Evolutionary conservation across 2,113 vertebrate genomes (phyloP).

Genomic region (Indicator maculatus): DNA sequence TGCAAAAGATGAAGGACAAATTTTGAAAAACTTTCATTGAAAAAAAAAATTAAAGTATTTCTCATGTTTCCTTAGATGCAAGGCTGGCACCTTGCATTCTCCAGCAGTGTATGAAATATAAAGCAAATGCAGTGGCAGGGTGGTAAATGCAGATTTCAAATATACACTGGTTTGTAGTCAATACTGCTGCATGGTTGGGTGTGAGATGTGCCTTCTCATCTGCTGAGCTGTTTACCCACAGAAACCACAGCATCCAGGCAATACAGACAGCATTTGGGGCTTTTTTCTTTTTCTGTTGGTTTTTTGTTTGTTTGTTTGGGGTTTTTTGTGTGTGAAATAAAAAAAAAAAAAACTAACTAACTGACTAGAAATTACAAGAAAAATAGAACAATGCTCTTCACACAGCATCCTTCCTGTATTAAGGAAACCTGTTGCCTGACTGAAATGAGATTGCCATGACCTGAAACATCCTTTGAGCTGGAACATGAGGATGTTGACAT

Average conservation of each 20-base stretch:
- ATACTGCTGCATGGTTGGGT: not conserved
- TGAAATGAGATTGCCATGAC: not conserved
- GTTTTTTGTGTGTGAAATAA: too few species aligned
- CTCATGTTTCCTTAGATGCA: not conserved
- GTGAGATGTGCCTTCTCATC: not conserved
- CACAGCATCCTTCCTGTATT: not conserved
- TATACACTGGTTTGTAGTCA: not conserved
- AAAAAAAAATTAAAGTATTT: not conserved
- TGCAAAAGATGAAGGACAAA: not conserved
- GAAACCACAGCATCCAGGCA: not conserved
- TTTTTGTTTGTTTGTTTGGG: too few species aligned
- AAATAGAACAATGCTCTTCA: not conserved
- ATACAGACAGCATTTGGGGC: not conserved
- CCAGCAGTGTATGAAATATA: not conserved
- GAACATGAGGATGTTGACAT: not conserved
- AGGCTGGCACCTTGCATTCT: not conserved
- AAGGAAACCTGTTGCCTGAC: not conserved
- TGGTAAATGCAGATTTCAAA: not conserved
- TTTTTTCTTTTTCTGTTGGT: fast-evolving
- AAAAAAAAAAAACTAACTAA: too few species aligned
- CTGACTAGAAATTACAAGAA: not conserved
- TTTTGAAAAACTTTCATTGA: fast-evolving
- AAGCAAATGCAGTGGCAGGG: not conserved
- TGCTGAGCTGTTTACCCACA: fast-evolving
- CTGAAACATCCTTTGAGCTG: not conserved